Evolutionary conservation across 64 coral and sea anemone genomes (phyloP).

Genomic region (Pocillopora damicornis): DNA sequence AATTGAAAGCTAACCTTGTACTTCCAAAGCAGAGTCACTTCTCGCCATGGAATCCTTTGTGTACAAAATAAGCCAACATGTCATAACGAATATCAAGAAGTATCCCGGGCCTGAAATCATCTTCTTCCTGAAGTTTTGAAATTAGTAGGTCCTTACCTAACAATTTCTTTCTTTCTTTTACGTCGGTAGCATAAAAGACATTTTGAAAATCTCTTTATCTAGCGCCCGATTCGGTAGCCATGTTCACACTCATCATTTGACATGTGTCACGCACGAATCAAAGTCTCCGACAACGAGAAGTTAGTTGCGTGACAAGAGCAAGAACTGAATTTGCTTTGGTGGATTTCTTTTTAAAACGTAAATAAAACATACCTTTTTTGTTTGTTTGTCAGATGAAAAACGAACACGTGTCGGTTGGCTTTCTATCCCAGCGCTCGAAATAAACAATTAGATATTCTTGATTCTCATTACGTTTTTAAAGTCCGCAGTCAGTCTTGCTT

Average conservation of each 20-base stretch:
- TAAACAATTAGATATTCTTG: no score
- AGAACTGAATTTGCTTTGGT: no score
- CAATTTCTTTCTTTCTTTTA: slow-evolving; percentile 53
- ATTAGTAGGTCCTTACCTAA: slow-evolving; percentile 50
- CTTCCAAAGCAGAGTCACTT: slow-evolving; percentile 57
- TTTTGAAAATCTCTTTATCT: slow-evolving; percentile 1
- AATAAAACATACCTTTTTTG: no score
- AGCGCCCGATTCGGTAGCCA: background rate
- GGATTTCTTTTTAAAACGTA: no score
- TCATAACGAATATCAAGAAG: slow-evolving; percentile 68
- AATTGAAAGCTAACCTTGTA: slow-evolving; percentile 8
- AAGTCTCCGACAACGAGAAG: no score
- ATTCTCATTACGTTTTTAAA: no score
- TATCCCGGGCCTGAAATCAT: slow-evolving; percentile 72
- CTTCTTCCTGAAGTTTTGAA: slow-evolving; percentile 75
- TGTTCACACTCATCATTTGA: no score
- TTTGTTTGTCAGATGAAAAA: no score
- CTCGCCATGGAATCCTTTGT: slow-evolving; percentile 61
- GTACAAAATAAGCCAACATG: slow-evolving; percentile 43
- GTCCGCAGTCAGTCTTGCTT: slow-evolving; percentile 86
- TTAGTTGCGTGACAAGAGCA: no score
- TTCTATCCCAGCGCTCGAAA: no score
- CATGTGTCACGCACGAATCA: no score
- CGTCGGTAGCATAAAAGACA: slow-evolving; percentile 34
- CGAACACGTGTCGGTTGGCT: no score